phyloP scores from a whole-genome alignment of 2,797 vertebrate genomes.

The Hephaestus fuliginosus region DNA sequence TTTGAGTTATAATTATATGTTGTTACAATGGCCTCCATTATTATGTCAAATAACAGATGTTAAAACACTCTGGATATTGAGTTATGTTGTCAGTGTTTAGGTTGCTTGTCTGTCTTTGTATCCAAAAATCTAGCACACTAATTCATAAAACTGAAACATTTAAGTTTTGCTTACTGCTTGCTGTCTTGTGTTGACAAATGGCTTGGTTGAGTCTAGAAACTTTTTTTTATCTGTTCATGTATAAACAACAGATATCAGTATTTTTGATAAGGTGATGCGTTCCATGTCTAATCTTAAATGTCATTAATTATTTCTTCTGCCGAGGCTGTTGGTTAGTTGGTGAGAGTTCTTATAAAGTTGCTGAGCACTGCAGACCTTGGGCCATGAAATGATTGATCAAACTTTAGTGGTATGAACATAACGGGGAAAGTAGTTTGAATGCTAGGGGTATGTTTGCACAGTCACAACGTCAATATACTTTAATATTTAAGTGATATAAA shows the following conservation, averaged over 20 bases:
- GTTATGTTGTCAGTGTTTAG: neutral
- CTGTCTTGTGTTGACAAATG: neutral
- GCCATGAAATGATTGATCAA: neutral
- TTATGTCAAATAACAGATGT: neutral
- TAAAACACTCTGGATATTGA: neutral
- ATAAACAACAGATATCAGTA: constrained; percentile 3
- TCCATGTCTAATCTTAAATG: neutral
- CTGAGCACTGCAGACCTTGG: neutral
- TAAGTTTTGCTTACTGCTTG: neutral
- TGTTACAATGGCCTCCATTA: neutral
- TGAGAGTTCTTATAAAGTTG: neutral
- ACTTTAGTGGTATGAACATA: neutral
- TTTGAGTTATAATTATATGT: too few relatives aligned
- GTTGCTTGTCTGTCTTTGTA: neutral
- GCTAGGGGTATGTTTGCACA: neutral
- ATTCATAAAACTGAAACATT: neutral
- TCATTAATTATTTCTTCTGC: neutral
- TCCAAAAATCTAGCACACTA: neutral
- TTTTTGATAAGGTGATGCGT: neutral
- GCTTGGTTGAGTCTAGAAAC: neutral
- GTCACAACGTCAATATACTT: neutral
- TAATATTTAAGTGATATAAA: constrained; percentile 15
- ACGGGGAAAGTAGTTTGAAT: neutral
- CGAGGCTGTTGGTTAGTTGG: neutral
- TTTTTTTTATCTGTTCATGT: neutral